Conservation (phyloP, 2,888 invertebrate species). For the Acanthosepion pharaonis region DNA sequence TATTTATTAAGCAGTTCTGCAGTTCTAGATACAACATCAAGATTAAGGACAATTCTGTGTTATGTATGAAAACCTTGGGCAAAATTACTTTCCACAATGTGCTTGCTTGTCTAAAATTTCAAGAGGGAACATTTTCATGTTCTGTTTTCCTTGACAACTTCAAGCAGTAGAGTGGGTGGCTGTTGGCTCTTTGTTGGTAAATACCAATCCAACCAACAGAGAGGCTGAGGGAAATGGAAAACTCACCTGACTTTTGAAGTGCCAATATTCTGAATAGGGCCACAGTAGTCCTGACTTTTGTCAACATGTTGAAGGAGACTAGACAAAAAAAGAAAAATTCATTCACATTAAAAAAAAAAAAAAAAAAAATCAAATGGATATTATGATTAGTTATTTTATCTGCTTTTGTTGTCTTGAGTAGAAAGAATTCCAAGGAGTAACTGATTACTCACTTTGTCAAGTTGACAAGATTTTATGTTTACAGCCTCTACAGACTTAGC, state of each 20-base stretch:
- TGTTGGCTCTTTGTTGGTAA: neutral
- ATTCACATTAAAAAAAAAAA: neutral
- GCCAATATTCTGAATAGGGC: slow-evolving; percentile 47
- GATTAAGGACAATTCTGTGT: neutral
- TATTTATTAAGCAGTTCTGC: too few species aligned
- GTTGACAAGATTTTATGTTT: neutral
- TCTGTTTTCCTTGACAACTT: neutral
- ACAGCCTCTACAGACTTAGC: neutral
- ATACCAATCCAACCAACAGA: neutral
- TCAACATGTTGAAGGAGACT: slow-evolving; percentile 48
- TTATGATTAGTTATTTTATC: neutral
- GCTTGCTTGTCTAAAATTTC: neutral
- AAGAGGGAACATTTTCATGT: neutral
- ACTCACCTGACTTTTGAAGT: slow-evolving; percentile 47
- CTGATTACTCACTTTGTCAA: neutral
- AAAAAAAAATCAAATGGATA: neutral
- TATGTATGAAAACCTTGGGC: neutral
- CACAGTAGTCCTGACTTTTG: slow-evolving; percentile 47
- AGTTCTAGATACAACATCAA: neutral
- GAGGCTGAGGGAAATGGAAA: neutral
- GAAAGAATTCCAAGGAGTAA: neutral
- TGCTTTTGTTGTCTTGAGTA: neutral
- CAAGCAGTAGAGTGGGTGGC: neutral
- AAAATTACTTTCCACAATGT: neutral
- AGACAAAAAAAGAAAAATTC: slow-evolving; percentile 15